Evolutionary conservation across 2,888 invertebrate genomes (phyloP).

Genomic region (Catocala nupta): DNA sequence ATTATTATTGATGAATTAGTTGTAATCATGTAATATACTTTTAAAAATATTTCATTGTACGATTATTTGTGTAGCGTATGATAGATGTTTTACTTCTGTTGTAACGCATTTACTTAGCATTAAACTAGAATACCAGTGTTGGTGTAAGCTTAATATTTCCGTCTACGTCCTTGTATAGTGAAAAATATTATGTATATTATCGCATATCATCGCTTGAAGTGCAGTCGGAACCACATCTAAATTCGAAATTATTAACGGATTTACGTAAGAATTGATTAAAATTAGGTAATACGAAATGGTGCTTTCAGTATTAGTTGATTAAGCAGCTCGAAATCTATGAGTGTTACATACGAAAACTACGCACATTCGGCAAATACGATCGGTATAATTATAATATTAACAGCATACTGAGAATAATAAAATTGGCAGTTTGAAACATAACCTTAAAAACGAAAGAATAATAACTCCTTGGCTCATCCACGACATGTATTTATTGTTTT

Average conservation of each 20-base stretch:
- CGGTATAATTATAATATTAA: conserved; percentile 41
- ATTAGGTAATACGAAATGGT: conserved; percentile 74
- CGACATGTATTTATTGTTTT: conserved; percentile 74
- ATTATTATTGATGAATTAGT: conserved; percentile 23
- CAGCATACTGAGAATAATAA: conserved; percentile 39
- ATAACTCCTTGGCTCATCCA: conserved; percentile 53
- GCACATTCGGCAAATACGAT: conserved; percentile 67
- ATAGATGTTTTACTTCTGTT: conserved; percentile 33
- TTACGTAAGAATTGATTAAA: conserved; percentile 68
- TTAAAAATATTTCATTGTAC: conserved; percentile 8
- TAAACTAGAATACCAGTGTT: conserved; percentile 24
- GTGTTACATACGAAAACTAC: conserved; percentile 57
- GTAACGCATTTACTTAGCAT: conserved; percentile 40
- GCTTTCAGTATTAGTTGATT: conserved; percentile 86
- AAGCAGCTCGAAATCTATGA: conserved; percentile 71
- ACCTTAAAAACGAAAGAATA: conserved; percentile 12
- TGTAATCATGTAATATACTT: conserved; percentile 7
- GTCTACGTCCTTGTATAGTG: conserved; percentile 36
- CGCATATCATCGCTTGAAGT: conserved; percentile 34
- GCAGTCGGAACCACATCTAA: conserved; percentile 27
- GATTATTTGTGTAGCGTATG: not conserved
- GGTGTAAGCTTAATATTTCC: conserved; percentile 47
- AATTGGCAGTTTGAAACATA: conserved; percentile 28
- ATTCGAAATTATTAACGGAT: conserved; percentile 53
- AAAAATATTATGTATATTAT: conserved; percentile 17